These are phyloP conservation scores for Greenwoodochromis staneri DNA, from an alignment of 2,113 vertebrate species.

Conservation along the genomic window DNA sequence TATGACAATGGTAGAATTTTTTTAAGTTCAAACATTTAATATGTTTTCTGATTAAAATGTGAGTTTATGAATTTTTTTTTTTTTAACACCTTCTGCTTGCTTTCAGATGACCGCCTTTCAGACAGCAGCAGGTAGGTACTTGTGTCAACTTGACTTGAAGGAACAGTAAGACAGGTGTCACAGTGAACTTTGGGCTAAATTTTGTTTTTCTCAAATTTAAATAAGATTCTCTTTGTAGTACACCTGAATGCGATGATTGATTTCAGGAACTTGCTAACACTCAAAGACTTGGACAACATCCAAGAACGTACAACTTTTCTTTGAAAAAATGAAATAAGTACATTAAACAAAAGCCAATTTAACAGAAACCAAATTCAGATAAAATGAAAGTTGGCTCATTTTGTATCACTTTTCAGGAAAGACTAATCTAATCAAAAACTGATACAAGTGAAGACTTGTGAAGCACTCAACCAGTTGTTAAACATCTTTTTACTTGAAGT, in stretches of 20 bases:
- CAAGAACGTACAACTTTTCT: neutral
- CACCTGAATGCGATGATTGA: neutral
- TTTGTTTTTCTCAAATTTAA: neutral
- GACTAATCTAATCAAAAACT: neutral
- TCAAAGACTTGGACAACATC: neutral
- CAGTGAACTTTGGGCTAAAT: neutral
- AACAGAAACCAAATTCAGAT: neutral
- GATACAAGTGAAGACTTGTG: neutral
- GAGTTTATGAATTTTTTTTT: neutral
- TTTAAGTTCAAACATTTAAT: neutral
- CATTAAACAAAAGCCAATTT: neutral
- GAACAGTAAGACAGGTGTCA: neutral
- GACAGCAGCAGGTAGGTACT: neutral
- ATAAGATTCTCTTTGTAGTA: neutral
- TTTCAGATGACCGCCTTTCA: neutral
- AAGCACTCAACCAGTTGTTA: neutral
- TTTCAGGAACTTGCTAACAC: neutral
- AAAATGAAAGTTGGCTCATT: neutral
- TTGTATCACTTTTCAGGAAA: neutral
- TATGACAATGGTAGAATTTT: neutral
- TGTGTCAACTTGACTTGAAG: constrained; percentile 22
- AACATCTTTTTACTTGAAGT: neutral
- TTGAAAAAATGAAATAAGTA: neutral
- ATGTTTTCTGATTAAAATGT: neutral
- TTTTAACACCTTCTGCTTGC: neutral